Base-by-base conservation (phyloP, 2,797 vertebrate genomes). In the Hypotaenidia philippensis region DNA sequence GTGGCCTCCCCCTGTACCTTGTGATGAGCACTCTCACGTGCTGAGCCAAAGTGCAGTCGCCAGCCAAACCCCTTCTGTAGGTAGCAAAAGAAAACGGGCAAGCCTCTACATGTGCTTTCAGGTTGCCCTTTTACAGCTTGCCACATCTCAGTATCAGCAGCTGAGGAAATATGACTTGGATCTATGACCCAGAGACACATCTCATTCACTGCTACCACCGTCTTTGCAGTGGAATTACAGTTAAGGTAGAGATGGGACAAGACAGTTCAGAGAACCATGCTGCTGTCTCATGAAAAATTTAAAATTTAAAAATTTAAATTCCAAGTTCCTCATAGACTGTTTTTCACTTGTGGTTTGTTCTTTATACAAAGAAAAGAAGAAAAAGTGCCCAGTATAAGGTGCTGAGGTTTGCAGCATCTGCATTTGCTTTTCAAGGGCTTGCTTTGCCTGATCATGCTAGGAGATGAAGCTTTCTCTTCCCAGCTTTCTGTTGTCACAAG, bases 301-400 rank as follows among this genome's bases (percentile, higher is more conserved):
- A 76, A 93, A 74, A 36, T 36, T 45, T 19, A 91, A 71, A 91
- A 89, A 44, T 44, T 44, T 27, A 76, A 93, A 74, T 3, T 59
- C 6, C 53, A 63, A 59, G 32, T 47, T 93, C 34, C 29, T 85
- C 63, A 40, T 44, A 56, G 75, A 36, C 13, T 56, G 16, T 11
- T 44, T 95, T 81, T 84, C 55, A 55, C 12, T 26, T 34, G 25
- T 40, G 27, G 11, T 74, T 81, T 14, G 1, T 64, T 85, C 27
- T 70, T 69, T 41, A 34, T 13, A 38, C 4, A 77, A 80, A 71
- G 11, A 10, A 60, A 83, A 83, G 52, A 41, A 76, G 25, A 83
- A 79, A 27, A 80, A 49, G 32, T 76, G 71, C 7, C 27, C 2
- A 36, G 1, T 55, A 61, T 1, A 2, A 0, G 0, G 47, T 76